A percentile compares a stretch with the other conserved stretches of the same genome.
These are phyloP conservation scores for Scophthalmus maximus DNA, from an alignment of 2,113 vertebrate species.

Conservation along the genomic window DNA sequence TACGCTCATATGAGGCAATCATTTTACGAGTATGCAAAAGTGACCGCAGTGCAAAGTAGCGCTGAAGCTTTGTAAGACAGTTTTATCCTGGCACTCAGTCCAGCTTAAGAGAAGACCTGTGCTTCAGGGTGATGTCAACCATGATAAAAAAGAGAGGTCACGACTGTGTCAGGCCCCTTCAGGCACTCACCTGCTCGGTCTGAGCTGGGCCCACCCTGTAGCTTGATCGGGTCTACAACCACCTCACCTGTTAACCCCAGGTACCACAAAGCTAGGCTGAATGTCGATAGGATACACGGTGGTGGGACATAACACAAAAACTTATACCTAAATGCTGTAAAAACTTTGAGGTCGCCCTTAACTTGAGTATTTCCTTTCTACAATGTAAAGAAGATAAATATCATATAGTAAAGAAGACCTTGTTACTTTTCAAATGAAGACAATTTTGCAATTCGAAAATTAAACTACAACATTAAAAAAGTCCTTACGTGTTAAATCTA, in stretches of 20 bases:
- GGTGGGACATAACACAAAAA: neutral
- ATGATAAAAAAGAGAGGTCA: slow-evolving; percentile 59
- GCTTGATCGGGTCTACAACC: slow-evolving; percentile 7
- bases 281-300: neutral
- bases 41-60: neutral
- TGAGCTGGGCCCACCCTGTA: slow-evolving; percentile 10
- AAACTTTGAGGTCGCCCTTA: no score
- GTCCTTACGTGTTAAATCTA: no score
- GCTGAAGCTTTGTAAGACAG: neutral
- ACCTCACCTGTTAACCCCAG: neutral
- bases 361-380: no score
- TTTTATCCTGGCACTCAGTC: slow-evolving; percentile 3
- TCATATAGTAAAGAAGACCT: no score
- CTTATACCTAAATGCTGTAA: no score
- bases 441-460: no score
- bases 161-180: slow-evolving; percentile 46
- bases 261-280: neutral
- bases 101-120: slow-evolving; percentile 14
- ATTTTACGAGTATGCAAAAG: neutral
- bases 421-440: neutral
- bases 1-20: no score
- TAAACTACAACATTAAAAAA: no score
- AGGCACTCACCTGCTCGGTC: slow-evolving; percentile 35
- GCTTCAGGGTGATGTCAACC: slow-evolving; percentile 29
- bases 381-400: no score